Evolutionary conservation across 2,888 invertebrate genomes (phyloP), one percentile per base, ranked within the genome.

Genomic region (Melanostoma scalare): DNA sequence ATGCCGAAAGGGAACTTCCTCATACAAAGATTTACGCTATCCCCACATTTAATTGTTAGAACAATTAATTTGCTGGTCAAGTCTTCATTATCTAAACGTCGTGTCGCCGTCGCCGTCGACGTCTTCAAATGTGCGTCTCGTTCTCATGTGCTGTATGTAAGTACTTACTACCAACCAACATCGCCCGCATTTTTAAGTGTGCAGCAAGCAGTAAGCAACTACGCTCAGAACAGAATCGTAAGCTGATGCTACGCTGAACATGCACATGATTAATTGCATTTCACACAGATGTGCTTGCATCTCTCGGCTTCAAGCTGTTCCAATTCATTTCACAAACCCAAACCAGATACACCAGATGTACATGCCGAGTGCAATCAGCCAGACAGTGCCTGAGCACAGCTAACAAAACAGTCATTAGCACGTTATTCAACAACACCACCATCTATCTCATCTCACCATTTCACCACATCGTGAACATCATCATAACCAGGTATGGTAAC

Each of bases 371-470:
- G 78, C 79, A 73, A 38, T 65, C 78, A 73, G 53, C 46, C 73
- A 61, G 42, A 31, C 56, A 63, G 50, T 36, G 50, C 58, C 36
- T 36, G 53, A 55, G 10, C 68, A 42, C 68, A 68, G 4, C 60
- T 71, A 84, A 84, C 82, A 84, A 78, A 84, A 84, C 78, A 84
- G 77, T 71, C 82, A 84, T 84, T 84, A 84, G 82, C 73, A 84
- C 77, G 82, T 74, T 67, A 77, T 77, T 76, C 76, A 81, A 81
- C 80, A 68, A 61, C 81, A 60, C 20, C 71, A 40, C 50, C 71
- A 71, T 50, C 55, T 71, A 82, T 60, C 71, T 69, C 69, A 44
- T 63, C 71, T 65, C 72, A 67, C 72, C 73, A 69, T 67, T 50
- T 68, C 72, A 69, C 68, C 73, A 75, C 60, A 71, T 60, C 60